These are phyloP conservation scores for Villa cingulata DNA, from an alignment of 2,888 invertebrate genomes.

Conservation along the genomic window DNA sequence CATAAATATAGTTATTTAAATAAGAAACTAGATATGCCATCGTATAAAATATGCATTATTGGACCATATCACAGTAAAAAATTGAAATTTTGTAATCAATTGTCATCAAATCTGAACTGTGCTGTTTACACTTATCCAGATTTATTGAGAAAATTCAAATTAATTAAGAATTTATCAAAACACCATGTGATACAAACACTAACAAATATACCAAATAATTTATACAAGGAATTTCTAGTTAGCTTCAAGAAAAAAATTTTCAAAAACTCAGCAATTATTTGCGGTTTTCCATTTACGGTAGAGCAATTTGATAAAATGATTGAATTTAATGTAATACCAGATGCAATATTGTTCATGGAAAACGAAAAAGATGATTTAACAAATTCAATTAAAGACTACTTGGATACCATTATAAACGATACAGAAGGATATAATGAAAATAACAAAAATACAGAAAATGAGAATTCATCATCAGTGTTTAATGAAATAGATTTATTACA, in stretches of 20 bases:
- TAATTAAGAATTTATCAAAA: neutral
- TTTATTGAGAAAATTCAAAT: neutral
- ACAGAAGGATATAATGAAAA: neutral
- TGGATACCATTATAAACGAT: neutral
- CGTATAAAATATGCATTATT: constrained; percentile 43
- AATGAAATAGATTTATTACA: too few species aligned
- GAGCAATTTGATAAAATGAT: constrained; percentile 33
- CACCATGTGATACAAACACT: neutral
- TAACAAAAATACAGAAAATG: too few species aligned
- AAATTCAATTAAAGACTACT: constrained; percentile 39
- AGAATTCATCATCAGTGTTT: too few species aligned
- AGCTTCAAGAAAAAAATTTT: neutral
- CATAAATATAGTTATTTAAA: constrained; percentile 38
- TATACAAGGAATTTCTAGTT: neutral
- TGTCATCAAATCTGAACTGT: constrained; percentile 41
- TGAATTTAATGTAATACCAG: constrained; percentile 36
- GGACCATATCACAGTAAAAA: constrained; percentile 44
- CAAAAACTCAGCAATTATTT: constrained; percentile 37
- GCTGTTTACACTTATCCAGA: neutral
- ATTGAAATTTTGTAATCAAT: constrained; percentile 36
- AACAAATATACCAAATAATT: neutral
- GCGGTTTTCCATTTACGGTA: constrained; percentile 42
- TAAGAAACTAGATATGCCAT: constrained; percentile 37
- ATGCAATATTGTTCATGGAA: constrained; percentile 33
- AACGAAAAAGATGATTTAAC: constrained; percentile 39